Percentiles rank a stretch among this genome's conserved stretches.
Evolutionary conservation across 2,888 invertebrate species (phyloP).

Genomic region (Cheilosia pagana): DNA sequence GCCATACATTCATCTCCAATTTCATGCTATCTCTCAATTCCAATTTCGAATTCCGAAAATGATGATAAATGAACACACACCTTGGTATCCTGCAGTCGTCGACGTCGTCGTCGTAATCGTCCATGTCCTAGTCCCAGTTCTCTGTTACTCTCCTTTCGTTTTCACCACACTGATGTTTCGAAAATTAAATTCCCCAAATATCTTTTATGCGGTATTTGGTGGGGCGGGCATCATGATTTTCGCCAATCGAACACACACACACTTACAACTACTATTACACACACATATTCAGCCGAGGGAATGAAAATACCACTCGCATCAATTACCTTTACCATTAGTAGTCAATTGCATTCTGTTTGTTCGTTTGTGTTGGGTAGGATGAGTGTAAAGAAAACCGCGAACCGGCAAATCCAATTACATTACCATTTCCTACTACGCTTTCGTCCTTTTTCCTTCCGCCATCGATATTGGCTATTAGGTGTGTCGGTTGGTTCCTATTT

Average conservation of each 20-base stretch:
- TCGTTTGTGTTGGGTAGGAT: conserved; percentile 6
- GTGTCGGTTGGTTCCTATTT: background rate
- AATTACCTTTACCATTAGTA: conserved; percentile 63
- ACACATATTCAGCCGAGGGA: background rate
- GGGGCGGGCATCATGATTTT: conserved; percentile 54
- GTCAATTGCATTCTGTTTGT: conserved; percentile 62
- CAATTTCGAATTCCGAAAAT: conserved; percentile 61
- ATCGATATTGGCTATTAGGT: background rate
- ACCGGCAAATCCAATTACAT: conserved; percentile 63
- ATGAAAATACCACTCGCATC: conserved; percentile 16
- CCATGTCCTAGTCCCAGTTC: background rate
- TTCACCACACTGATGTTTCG: conserved; percentile 20
- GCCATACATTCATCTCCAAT: conserved; percentile 33
- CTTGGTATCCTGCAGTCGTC: conserved; percentile 17
- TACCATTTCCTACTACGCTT: conserved; percentile 23
- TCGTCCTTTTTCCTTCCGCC: background rate
- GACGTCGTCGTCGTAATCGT: background rate
- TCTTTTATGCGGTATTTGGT: conserved; percentile 63
- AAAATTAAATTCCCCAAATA: conserved; percentile 68
- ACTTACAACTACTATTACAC: background rate
- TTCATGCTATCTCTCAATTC: conserved; percentile 55
- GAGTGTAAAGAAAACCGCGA: conserved; percentile 43
- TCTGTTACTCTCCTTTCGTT: background rate
- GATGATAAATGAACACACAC: conserved; percentile 57
- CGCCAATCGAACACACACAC: conserved; percentile 17